A percentile compares a stretch with the other conserved stretches of the same genome.
These are phyloP conservation scores for Anabacerthia variegaticeps DNA, from an alignment of 2,797 vertebrate genomes.

Conservation along the genomic window DNA sequence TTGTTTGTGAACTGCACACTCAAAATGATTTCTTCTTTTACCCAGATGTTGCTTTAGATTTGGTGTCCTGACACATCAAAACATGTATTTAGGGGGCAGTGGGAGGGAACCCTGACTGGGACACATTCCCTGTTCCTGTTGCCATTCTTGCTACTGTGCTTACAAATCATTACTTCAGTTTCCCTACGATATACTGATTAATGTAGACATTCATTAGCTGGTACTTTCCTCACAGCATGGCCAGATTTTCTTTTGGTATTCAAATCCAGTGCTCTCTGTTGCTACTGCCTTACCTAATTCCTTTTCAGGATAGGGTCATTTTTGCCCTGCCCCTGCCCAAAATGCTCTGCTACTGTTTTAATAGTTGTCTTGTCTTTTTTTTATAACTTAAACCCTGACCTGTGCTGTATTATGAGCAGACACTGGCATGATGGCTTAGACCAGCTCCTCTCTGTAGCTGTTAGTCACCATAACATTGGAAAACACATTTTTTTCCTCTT, in stretches of 20 bases:
- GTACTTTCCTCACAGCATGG: background rate
- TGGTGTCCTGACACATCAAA: background rate
- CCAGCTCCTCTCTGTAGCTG: background rate
- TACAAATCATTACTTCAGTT: background rate
- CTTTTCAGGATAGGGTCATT: background rate
- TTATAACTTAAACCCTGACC: background rate
- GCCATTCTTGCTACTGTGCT: background rate
- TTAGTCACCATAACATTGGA: background rate
- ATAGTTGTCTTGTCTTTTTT: background rate
- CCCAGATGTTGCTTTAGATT: background rate
- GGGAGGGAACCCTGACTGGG: background rate
- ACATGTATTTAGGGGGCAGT: rapidly evolving
- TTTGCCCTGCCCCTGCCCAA: background rate
- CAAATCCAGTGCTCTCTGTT: background rate
- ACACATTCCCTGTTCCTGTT: background rate
- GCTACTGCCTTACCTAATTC: background rate
- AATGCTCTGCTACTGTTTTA: background rate
- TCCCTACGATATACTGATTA: background rate
- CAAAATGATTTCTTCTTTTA: background rate
- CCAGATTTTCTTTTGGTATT: background rate
- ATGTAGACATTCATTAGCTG: background rate
- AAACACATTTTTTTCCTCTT: background rate
- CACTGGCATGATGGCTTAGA: background rate
- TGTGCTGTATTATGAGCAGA: background rate
- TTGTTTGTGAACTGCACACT: background rate